A percentile compares a stretch with the other conserved stretches of the same genome.
phyloP scores from a whole-genome alignment of 2,797 vertebrate species.

The Myripristis jacobus region DNA sequence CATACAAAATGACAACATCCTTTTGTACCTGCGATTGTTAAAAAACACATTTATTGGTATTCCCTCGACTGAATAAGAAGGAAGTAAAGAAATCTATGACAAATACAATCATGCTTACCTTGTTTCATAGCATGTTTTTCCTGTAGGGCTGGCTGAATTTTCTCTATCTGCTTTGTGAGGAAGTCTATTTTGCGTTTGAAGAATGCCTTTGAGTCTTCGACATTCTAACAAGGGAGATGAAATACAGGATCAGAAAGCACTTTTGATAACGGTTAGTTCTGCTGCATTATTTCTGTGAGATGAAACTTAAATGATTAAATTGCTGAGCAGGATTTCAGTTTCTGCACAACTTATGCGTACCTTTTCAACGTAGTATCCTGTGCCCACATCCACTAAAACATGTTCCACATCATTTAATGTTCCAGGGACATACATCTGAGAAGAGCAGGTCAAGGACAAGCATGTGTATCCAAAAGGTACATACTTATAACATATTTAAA shows the following conservation, averaged over 20 bases:
- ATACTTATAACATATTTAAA: background rate
- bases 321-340: background rate
- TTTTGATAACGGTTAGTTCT: too few relatives aligned
- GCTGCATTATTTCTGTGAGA: background rate
- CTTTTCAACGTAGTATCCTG: conserved; percentile 97
- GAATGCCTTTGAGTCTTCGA: conserved; percentile 88
- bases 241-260: background rate
- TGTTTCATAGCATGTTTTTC: conserved; percentile 96
- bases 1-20: too few relatives aligned
- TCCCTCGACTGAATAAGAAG: background rate
- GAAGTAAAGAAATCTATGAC: background rate
- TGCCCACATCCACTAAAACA: conserved; percentile 93
- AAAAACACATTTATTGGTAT: background rate
- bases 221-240: conserved; percentile 78
- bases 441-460: conserved; percentile 76
- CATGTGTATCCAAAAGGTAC: background rate
- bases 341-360: conserved; percentile 74
- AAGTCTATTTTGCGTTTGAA: conserved; percentile 96
- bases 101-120: conserved; percentile 74
- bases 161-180: conserved; percentile 96
- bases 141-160: conserved; percentile 94
- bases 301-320: background rate
- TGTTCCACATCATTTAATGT: conserved; percentile 89
- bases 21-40: too few relatives aligned
- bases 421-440: conserved; percentile 96